phyloP scores from a whole-genome alignment of 2,113 vertebrate genomes.

The Sinocyclocheilus maitianheensis region DNA sequence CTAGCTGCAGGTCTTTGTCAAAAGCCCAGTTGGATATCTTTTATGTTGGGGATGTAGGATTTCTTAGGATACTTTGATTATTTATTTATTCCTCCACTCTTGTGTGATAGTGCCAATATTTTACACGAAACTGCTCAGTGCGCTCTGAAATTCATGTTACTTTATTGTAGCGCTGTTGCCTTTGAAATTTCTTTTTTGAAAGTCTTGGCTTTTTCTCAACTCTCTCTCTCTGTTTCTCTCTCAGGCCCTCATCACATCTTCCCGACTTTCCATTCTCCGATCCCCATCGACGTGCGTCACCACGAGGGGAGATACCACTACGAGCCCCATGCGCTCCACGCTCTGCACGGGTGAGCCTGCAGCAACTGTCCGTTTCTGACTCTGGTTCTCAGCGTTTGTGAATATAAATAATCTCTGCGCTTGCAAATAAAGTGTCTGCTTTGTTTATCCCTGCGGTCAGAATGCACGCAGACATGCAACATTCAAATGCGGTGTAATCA shows the following conservation, averaged over 20 bases:
- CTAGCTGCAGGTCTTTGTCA: slow-evolving; percentile 95
- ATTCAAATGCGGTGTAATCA: slow-evolving; percentile 16
- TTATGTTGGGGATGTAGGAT: slow-evolving; percentile 92
- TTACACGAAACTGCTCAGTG: slow-evolving; percentile 77
- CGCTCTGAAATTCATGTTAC: slow-evolving; percentile 83
- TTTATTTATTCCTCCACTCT: slow-evolving; percentile 92
- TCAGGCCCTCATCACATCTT: slow-evolving; percentile 89
- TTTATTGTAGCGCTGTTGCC: slow-evolving; percentile 75
- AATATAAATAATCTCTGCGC: slow-evolving; percentile 17
- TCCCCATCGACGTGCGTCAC: slow-evolving; percentile 92
- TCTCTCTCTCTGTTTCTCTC: slow-evolving; percentile 50
- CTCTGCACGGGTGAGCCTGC: slow-evolving; percentile 87
- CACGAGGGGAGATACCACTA: slow-evolving; percentile 96
- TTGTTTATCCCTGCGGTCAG: slow-evolving; percentile 25
- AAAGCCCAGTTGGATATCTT: slow-evolving; percentile 90
- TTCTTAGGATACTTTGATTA: slow-evolving; percentile 93
- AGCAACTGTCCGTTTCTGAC: neutral
- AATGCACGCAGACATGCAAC: neutral
- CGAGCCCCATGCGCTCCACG: slow-evolving; percentile 87
- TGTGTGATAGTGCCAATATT: slow-evolving; percentile 85
- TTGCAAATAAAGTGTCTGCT: neutral
- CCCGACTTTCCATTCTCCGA: slow-evolving; percentile 91
- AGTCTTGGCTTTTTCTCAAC: slow-evolving; percentile 66
- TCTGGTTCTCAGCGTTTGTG: neutral
- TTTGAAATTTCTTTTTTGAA: slow-evolving; percentile 71